phyloP scores from a whole-genome alignment of 2,888 invertebrate genomes.

The Nephrotoma flavescens region DNA sequence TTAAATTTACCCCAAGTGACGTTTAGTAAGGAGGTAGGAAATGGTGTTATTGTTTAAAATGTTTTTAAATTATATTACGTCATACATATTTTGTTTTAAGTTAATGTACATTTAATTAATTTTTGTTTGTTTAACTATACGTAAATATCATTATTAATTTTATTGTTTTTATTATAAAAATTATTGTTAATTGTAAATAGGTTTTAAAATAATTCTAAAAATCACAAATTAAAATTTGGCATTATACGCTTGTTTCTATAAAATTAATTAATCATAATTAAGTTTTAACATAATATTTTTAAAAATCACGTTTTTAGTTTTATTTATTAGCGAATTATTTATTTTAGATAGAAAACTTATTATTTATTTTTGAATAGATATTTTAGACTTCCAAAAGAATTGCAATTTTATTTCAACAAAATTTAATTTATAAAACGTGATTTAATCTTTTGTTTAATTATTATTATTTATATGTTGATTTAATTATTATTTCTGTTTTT shows the following conservation, averaged over 20 bases:
- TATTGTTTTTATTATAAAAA: neutral
- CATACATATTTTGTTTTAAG: neutral
- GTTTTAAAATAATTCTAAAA: neutral
- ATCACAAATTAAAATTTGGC: neutral
- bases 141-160: neutral
- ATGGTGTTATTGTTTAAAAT: conserved; percentile 61
- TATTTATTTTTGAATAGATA: neutral
- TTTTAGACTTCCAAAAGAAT: neutral
- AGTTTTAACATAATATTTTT: neutral
- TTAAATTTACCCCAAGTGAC: conserved; percentile 68
- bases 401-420: neutral
- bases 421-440: neutral
- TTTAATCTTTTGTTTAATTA: neutral
- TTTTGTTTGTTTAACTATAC: neutral
- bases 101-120: neutral
- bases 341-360: neutral
- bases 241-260: neutral
- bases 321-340: neutral
- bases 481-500: neutral
- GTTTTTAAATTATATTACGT: neutral
- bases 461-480: neutral
- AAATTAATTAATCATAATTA: neutral
- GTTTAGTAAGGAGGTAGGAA: conserved; percentile 85
- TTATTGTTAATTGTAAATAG: neutral
- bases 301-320: neutral